Conservation (phyloP, 2,113 vertebrate species). For the Oostethus manadensis region DNA sequence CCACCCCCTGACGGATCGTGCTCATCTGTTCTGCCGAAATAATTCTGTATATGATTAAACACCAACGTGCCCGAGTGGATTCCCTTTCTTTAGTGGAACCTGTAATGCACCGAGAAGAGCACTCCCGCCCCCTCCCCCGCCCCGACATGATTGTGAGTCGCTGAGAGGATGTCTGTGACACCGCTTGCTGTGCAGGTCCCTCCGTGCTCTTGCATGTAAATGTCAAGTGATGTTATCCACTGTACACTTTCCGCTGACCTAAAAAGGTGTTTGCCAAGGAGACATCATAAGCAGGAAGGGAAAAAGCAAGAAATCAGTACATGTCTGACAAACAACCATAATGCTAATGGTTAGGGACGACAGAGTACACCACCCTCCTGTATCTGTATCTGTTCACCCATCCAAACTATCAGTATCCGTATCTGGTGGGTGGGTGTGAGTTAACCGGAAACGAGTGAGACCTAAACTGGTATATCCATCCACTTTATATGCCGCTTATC, state of each 20-base stretch:
- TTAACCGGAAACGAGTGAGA: too few species aligned
- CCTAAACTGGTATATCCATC: too few species aligned
- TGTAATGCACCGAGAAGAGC: constrained; percentile 42
- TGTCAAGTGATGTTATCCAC: constrained; percentile 61
- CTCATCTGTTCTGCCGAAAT: constrained; percentile 28
- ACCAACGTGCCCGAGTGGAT: constrained; percentile 33
- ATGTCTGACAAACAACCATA: neutral
- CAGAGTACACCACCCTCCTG: too few species aligned
- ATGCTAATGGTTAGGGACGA: too few species aligned
- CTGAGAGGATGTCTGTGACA: constrained; percentile 57
- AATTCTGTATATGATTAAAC: constrained; percentile 28
- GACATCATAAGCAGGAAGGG: neutral
- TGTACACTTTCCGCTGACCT: constrained; percentile 30
- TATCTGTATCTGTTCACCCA: too few species aligned
- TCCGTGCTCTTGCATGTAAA: constrained; percentile 59
- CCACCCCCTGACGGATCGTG: constrained; percentile 18
- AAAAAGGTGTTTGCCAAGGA: constrained; percentile 32
- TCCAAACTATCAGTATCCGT: too few species aligned
- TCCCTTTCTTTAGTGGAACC: constrained; percentile 28
- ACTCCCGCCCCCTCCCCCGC: neutral
- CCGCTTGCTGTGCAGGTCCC: constrained; percentile 29
- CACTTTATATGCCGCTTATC: too few species aligned
- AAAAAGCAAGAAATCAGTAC: too few species aligned
- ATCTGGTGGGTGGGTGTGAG: too few species aligned
- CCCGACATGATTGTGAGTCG: constrained; percentile 41